Evolutionary conservation across 2,113 vertebrate genomes (phyloP), one percentile per base, ranked within the genome.

Genomic region (Patagioenas fasciata): DNA sequence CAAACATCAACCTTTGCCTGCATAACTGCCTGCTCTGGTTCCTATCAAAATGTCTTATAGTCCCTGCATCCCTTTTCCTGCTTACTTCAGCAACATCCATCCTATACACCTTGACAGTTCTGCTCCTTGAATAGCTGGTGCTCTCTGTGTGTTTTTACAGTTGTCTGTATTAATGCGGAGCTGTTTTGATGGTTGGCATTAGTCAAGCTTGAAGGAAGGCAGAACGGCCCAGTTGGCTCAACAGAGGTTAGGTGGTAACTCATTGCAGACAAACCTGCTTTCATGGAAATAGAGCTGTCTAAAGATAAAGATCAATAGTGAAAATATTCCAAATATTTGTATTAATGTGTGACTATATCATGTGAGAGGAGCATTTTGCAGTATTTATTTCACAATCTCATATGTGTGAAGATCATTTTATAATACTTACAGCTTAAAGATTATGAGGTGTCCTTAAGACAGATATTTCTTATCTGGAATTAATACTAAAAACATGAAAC

Each of bases 401-500:
- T 4, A 0, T 0, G 0, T 38, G 15, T n/a, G 42, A 50, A 83
- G 53, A 32, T 5, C 3, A 9, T 75, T 93, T 88, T 56, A 42
- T 14, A 44, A 7, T 16, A 48, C 6, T 69, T 65, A 57, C 4
- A 4, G 26, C 34, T 72, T 73, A 18, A 80, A 88, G 60, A 70
- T 24, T 57, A 20, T 23, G 31, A 88, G 38, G 3, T 6, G 6
- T 65, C 28, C 31, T 36, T 69, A 96, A 5, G 0, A 4, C 4
- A 67, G 48, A 8, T 34, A 28, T 61, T 65, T 73, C 13, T 66
- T 47, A 3, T 65, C 58, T 57, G 34, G 82, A 90, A 67, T 72
- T 61, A 80, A 50, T 1, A 0, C 9, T 80, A 42, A 60, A 90
- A 74, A 1, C 4, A 13, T 21, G 32, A 66, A 58, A 34, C 5